These are phyloP conservation scores for Triplophysa bombifrons DNA, from an alignment of 2,797 vertebrate genomes.

Conservation along the genomic window DNA sequence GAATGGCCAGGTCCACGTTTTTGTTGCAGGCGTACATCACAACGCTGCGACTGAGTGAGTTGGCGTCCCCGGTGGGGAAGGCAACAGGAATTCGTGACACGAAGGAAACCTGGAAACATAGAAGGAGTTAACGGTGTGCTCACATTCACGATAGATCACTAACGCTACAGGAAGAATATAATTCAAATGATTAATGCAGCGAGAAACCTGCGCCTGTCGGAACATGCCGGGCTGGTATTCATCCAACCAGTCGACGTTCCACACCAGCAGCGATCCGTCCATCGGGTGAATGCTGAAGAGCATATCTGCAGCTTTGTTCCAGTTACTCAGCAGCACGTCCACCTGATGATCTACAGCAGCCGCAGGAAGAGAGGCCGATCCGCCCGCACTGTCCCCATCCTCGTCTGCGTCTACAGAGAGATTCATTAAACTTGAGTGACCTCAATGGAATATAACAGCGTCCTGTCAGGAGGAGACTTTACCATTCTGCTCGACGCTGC, in stretches of 20 bases:
- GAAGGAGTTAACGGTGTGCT: neutral
- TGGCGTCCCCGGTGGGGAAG: slow-evolving; percentile 94
- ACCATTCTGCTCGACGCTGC: slow-evolving; percentile 81
- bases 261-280: slow-evolving; percentile 95
- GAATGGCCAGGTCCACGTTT: slow-evolving; percentile 94
- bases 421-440: neutral
- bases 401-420: slow-evolving; percentile 69
- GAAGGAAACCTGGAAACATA: slow-evolving; percentile 88
- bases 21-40: slow-evolving; percentile 98
- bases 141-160: no score
- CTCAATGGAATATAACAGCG: neutral
- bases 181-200: neutral
- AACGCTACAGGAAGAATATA: no score
- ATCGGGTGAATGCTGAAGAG: slow-evolving; percentile 97
- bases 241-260: slow-evolving; percentile 97
- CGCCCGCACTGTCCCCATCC: slow-evolving; percentile 59
- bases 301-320: slow-evolving; percentile 97
- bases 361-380: slow-evolving; percentile 73
- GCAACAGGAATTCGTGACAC: slow-evolving; percentile 98
- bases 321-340: slow-evolving; percentile 89
- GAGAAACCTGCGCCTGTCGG: slow-evolving; percentile 91
- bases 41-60: slow-evolving; percentile 94
- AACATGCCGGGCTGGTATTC: slow-evolving; percentile 99
- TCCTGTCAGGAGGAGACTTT: neutral
- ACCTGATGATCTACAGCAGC: slow-evolving; percentile 90